Conservation (phyloP, 92 coral and sea anemone genomes). For the Porites lobata region DNA sequence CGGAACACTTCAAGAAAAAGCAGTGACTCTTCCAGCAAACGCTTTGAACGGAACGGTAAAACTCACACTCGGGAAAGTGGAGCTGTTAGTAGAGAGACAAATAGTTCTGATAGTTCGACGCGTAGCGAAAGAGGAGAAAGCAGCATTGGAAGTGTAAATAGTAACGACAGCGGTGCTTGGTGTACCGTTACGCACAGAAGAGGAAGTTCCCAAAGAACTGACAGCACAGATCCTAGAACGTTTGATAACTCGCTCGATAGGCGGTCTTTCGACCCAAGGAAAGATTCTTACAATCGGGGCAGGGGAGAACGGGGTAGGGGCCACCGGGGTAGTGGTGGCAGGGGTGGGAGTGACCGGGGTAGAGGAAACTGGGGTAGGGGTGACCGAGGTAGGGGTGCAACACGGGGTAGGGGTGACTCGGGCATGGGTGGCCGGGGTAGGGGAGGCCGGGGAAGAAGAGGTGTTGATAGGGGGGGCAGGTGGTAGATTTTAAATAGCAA, state of each 20-base stretch:
- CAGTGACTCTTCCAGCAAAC: neutral
- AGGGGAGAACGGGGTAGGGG: slow-evolving; percentile 15
- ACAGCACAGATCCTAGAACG: slow-evolving; percentile 31
- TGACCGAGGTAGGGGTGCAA: neutral
- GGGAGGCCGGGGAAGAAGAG: slow-evolving; percentile 11
- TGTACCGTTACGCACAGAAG: slow-evolving; percentile 28
- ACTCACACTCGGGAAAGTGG: neutral
- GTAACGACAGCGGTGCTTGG: slow-evolving; percentile 23
- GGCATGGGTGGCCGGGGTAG: slow-evolving; percentile 11
- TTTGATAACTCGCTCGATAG: slow-evolving; percentile 21
- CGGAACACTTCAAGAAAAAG: neutral
- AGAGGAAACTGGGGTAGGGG: slow-evolving; percentile 10
- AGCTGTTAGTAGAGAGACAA: neutral
- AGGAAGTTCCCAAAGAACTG: neutral
- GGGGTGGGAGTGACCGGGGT: neutral
- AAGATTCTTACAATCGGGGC: neutral
- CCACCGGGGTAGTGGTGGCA: neutral
- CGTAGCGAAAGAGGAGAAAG: neutral
- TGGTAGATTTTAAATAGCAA: neutral
- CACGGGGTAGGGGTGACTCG: neutral
- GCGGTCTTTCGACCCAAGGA: neutral
- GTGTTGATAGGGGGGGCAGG: neutral
- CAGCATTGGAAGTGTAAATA: neutral
- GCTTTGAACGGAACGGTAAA: neutral
- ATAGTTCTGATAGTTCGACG: neutral